A percentile compares a stretch with the other conserved stretches of the same genome.
Conservation (phyloP, 2,888 invertebrate species). For the Prosapia bicincta region DNA sequence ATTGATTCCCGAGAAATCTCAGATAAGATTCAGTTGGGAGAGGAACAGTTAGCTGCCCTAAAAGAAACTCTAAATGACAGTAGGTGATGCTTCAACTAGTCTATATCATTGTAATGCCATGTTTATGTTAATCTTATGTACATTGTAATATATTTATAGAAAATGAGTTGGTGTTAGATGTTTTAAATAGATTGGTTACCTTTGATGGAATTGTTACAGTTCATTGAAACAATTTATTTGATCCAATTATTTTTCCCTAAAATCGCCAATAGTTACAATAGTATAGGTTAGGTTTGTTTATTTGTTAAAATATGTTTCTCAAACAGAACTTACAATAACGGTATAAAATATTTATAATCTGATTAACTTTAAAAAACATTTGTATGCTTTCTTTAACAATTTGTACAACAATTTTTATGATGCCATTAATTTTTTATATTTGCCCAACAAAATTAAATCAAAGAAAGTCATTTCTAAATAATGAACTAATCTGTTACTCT, state of each 20-base stretch:
- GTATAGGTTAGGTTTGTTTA: too few species aligned
- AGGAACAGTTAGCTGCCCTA: conserved; percentile 73
- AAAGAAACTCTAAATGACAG: conserved; percentile 51
- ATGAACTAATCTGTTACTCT: too few species aligned
- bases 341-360: too few species aligned
- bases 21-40: conserved; percentile 77
- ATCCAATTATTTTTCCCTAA: background rate
- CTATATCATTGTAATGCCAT: background rate
- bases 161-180: background rate
- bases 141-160: background rate
- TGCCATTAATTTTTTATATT: too few species aligned
- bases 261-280: too few species aligned
- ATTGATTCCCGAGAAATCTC: conserved; percentile 78
- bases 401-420: too few species aligned
- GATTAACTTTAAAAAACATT: too few species aligned
- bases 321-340: too few species aligned
- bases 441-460: too few species aligned
- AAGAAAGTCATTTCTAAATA: too few species aligned
- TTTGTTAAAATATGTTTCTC: too few species aligned
- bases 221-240: background rate
- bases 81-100: conserved; percentile 14
- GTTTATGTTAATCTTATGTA: background rate
- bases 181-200: background rate
- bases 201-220: background rate
- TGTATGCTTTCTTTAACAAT: too few species aligned